A percentile compares a stretch with the other conserved stretches of the same genome.
phyloP scores from a whole-genome alignment of 2,888 invertebrate genomes.

The Tillus elongatus region DNA sequence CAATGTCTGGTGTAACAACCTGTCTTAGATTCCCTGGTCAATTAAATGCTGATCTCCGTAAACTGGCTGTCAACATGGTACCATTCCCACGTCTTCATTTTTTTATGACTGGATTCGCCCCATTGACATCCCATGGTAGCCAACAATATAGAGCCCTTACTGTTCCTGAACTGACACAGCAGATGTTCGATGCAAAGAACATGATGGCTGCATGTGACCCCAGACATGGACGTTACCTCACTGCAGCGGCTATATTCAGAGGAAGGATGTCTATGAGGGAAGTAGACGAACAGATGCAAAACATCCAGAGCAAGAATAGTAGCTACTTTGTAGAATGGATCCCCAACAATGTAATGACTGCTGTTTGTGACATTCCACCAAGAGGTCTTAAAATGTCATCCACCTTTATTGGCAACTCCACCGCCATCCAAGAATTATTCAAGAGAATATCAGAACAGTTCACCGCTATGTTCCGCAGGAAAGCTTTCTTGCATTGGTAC shows the following conservation, averaged over 20 bases:
- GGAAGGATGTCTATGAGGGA: constrained; percentile 88
- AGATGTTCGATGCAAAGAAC: constrained; percentile 93
- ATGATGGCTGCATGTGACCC: constrained; percentile 97
- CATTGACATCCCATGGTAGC: constrained; percentile 79
- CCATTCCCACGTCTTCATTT: constrained; percentile 94
- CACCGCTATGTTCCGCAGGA: constrained; percentile 92
- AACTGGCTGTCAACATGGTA: constrained; percentile 93
- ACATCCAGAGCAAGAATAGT: constrained; percentile 91
- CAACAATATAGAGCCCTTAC: constrained; percentile 86
- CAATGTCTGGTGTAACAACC: too few species aligned
- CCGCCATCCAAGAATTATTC: constrained; percentile 88
- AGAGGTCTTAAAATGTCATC: constrained; percentile 90
- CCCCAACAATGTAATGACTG: constrained; percentile 89
- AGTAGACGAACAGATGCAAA: constrained; percentile 86
- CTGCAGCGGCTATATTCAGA: constrained; percentile 84
- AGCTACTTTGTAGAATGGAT: constrained; percentile 89
- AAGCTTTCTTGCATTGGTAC: constrained; percentile 98
- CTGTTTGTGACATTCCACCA: constrained; percentile 88
- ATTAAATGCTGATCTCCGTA: constrained; percentile 84
- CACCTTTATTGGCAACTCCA: constrained; percentile 89
- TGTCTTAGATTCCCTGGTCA: constrained; percentile 95
- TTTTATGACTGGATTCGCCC: constrained; percentile 94
- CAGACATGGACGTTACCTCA: constrained; percentile 82
- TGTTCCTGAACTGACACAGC: constrained; percentile 85
- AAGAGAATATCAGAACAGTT: constrained; percentile 87